These are phyloP conservation scores for Thalassophryne amazonica DNA, from an alignment of 2,797 vertebrate genomes.

Conservation along the genomic window DNA sequence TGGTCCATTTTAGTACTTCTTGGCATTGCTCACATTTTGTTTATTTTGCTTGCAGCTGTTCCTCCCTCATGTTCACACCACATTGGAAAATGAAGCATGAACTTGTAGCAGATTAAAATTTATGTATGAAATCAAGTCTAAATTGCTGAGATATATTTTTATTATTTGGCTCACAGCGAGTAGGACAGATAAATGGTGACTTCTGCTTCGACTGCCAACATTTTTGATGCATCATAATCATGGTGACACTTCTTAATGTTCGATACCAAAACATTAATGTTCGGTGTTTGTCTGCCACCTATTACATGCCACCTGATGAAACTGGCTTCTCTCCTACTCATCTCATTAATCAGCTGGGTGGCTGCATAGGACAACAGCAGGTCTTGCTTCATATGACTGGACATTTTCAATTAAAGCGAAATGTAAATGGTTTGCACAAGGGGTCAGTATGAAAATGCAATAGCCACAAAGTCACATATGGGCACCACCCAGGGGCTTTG, in stretches of 20 bases:
- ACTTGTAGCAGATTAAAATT: constrained; percentile 35
- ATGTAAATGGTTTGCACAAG: too few species aligned
- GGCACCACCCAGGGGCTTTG: too few species aligned
- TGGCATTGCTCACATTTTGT: constrained; percentile 1
- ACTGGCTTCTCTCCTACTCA: too few species aligned
- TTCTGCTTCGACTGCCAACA: constrained; percentile 1
- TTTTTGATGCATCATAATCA: not conserved
- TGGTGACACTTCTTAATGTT: not conserved
- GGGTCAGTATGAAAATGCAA: too few species aligned
- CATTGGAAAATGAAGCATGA: not conserved
- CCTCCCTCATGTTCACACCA: constrained; percentile 3
- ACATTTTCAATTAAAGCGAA: too few species aligned
- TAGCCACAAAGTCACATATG: too few species aligned
- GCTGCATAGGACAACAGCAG: too few species aligned
- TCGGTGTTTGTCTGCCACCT: too few species aligned
- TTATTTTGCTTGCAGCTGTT: not conserved
- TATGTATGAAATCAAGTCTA: constrained; percentile 16
- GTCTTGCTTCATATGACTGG: too few species aligned
- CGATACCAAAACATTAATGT: not conserved
- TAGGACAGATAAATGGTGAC: constrained; percentile 13
- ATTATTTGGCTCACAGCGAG: constrained; percentile 14
- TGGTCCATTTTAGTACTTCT: not conserved
- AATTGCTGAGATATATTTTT: constrained; percentile 5
- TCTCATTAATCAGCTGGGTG: too few species aligned
- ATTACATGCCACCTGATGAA: too few species aligned